Conservation (phyloP, 2,113 vertebrate genomes). For the Mirza zaza region DNA sequence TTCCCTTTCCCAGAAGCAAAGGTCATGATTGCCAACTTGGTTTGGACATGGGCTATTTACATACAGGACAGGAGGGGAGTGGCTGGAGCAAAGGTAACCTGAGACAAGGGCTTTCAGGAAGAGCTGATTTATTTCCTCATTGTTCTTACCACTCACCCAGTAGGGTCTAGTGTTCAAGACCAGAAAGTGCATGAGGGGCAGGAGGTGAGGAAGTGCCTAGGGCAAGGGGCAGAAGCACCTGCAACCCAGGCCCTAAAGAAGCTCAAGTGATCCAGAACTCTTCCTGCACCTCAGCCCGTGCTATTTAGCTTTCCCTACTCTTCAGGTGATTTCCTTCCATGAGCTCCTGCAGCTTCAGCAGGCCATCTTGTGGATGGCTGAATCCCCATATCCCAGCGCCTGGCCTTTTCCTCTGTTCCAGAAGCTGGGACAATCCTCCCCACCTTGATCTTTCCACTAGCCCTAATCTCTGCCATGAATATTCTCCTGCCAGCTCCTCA, state of each 20-base stretch:
- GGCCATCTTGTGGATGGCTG: neutral
- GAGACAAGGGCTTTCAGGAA: neutral
- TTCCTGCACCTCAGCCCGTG: neutral
- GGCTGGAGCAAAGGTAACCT: neutral
- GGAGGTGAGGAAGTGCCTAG: neutral
- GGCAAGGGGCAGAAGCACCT: neutral
- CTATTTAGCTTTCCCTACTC: neutral
- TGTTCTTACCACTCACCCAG: neutral
- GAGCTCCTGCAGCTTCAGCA: neutral
- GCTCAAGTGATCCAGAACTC: neutral
- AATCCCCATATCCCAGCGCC: neutral
- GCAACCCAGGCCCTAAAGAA: neutral
- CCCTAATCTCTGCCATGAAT: neutral
- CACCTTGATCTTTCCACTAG: neutral
- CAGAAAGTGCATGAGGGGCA: neutral
- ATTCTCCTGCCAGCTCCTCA: neutral
- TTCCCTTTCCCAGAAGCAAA: rapidly evolving
- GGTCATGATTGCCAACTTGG: neutral
- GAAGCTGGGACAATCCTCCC: neutral
- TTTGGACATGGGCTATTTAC: neutral
- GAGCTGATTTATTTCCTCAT: neutral
- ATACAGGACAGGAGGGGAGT: neutral
- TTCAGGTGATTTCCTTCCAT: neutral
- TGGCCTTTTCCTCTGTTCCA: neutral
- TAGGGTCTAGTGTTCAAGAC: neutral